These are phyloP conservation scores for Mungos mungo DNA, from an alignment of 2,113 vertebrate genomes.

Conservation along the genomic window DNA sequence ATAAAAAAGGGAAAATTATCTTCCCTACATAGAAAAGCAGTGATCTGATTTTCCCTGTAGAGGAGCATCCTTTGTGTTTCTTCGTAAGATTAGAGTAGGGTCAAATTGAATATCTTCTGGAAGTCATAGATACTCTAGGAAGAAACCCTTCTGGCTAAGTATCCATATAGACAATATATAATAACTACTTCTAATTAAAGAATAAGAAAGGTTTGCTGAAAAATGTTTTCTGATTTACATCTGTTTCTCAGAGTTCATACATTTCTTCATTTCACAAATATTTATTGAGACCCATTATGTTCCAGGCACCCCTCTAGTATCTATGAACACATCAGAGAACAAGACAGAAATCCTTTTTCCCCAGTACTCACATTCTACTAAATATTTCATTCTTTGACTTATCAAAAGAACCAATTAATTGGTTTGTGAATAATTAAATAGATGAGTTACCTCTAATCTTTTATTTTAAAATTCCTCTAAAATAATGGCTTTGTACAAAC, in stretches of 20 bases:
- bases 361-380: neutral
- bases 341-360: neutral
- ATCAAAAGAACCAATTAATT: neutral
- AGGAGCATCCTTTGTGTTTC: neutral
- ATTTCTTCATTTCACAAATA: neutral
- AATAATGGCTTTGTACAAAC: neutral
- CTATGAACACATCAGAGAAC: neutral
- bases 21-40: neutral
- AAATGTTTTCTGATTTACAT: neutral
- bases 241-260: neutral
- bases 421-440: constrained; percentile 7
- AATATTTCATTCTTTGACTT: neutral
- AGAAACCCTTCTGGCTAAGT: neutral
- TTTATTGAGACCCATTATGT: neutral
- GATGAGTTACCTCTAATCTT: neutral
- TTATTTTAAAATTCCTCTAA: neutral
- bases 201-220: neutral
- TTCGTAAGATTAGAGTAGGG: neutral
- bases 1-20: neutral
- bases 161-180: neutral
- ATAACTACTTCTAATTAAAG: neutral
- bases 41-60: neutral
- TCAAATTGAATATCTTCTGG: neutral
- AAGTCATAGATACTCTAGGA: neutral
- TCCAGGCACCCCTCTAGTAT: neutral